Percentiles rank a stretch among this genome's conserved stretches.
These are phyloP conservation scores for Amphipyra tragopoginis DNA, from an alignment of 2,888 invertebrate species.

Conservation along the genomic window DNA sequence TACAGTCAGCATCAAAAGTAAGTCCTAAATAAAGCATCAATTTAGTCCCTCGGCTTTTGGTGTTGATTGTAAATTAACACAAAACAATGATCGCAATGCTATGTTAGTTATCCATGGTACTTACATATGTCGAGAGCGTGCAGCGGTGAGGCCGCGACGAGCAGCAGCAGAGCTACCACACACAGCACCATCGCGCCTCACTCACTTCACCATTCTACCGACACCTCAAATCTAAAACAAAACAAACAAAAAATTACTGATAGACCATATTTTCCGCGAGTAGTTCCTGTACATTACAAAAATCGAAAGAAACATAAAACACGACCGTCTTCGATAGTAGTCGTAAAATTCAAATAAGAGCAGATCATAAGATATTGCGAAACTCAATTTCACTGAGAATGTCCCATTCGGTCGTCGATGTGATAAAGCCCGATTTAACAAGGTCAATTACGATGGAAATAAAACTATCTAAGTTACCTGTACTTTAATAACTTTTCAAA, in stretches of 20 bases:
- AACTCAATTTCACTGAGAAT: not conserved
- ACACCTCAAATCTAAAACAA: constrained; percentile 71
- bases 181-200: constrained; percentile 78
- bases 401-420: constrained; percentile 8
- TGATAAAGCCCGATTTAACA: constrained; percentile 1
- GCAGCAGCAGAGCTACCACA: constrained; percentile 75
- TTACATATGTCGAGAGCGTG: constrained; percentile 84
- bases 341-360: constrained; percentile 26
- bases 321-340: constrained; percentile 2
- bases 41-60: too few species aligned
- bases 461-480: constrained; percentile 13
- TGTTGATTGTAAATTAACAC: not conserved
- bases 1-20: too few species aligned
- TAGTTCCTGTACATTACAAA: constrained; percentile 8
- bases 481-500: constrained; percentile 13
- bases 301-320: constrained; percentile 27
- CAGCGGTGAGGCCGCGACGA: constrained; percentile 69
- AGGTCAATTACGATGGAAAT: constrained; percentile 22
- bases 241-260: constrained; percentile 18
- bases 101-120: constrained; percentile 56
- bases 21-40: too few species aligned
- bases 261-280: not conserved
- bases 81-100: not conserved
- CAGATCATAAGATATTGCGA: constrained; percentile 8
- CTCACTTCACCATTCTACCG: constrained; percentile 83